phyloP scores from a whole-genome alignment of 2,888 invertebrate genomes.

The Erebia palarica region DNA sequence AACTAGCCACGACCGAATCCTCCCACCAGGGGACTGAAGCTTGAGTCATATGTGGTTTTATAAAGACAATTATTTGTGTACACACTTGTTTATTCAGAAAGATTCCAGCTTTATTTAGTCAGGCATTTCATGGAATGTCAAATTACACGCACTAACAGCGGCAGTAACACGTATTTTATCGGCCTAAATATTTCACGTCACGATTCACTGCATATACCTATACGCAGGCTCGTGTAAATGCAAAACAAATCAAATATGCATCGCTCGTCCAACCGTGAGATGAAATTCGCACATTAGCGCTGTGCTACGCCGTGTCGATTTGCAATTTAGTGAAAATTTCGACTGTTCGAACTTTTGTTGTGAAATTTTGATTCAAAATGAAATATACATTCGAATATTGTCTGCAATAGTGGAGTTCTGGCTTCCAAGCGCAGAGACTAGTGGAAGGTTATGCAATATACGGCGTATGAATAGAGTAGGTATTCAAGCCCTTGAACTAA shows the following conservation, averaged over 20 bases:
- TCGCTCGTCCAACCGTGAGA: slow-evolving; percentile 73
- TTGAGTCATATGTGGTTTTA: not conserved
- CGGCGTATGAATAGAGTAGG: too few relatives aligned
- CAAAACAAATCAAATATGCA: slow-evolving; percentile 80
- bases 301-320: slow-evolving; percentile 37
- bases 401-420: too few relatives aligned
- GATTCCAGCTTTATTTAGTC: not conserved
- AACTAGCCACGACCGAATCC: too few relatives aligned
- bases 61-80: not conserved
- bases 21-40: too few relatives aligned
- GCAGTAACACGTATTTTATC: slow-evolving; percentile 42
- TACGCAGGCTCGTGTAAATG: slow-evolving; percentile 60
- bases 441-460: too few relatives aligned
- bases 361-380: not conserved
- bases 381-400: not conserved
- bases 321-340: slow-evolving; percentile 39
- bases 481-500: too few relatives aligned
- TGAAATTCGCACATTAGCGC: slow-evolving; percentile 70
- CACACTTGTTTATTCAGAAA: not conserved
- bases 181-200: slow-evolving; percentile 60
- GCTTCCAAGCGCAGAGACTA: too few relatives aligned
- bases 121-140: not conserved
- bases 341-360: slow-evolving; percentile 9
- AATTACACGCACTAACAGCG: slow-evolving; percentile 6
- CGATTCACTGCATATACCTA: slow-evolving; percentile 46